Evolutionary conservation across 2,797 vertebrate species (phyloP).

Genomic region (Enoplosus armatus): DNA sequence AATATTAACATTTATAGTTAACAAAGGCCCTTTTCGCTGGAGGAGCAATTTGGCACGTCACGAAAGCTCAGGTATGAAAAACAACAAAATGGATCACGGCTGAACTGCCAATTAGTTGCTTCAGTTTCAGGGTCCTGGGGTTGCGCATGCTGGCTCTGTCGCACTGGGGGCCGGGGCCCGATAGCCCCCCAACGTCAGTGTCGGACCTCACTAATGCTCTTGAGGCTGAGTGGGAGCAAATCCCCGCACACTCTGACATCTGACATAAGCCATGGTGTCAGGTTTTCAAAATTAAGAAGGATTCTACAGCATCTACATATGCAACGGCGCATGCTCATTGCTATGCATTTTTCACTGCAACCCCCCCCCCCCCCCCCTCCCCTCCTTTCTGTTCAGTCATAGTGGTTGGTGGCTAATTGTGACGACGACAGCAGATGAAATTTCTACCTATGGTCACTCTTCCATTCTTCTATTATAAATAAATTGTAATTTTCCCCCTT

Average conservation of each 20-base stretch:
- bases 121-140: background rate
- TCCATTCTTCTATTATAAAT: background rate
- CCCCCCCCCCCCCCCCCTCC: too few relatives aligned
- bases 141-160: background rate
- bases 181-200: background rate
- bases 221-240: background rate
- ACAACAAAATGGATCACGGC: background rate
- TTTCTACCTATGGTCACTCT: background rate
- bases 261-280: background rate
- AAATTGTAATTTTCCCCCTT: constrained; percentile 14
- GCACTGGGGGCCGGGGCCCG: background rate
- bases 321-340: background rate
- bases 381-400: background rate
- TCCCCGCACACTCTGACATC: background rate
- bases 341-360: background rate
- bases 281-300: background rate
- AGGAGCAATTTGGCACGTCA: background rate
- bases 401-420: background rate
- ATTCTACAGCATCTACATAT: background rate
- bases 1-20: background rate
- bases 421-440: background rate
- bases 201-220: background rate
- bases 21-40: background rate
- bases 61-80: background rate
- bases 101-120: background rate